Base-by-base conservation (phyloP, 2,797 vertebrate genomes). In the Limnodromus scolopaceus region DNA sequence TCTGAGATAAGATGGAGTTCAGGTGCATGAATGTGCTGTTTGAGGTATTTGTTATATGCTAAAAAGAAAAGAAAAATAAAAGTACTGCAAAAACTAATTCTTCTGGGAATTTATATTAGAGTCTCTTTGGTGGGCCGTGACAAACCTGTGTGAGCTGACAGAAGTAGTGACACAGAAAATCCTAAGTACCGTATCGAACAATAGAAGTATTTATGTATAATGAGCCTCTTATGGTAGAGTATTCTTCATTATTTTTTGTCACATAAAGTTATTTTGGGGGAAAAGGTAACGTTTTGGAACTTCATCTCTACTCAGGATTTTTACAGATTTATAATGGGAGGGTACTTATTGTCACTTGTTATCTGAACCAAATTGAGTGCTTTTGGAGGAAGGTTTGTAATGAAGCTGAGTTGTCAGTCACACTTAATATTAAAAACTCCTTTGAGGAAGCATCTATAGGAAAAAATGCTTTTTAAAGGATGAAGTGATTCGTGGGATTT, bases 131-230 rank as follows among this genome's bases (percentile, higher is more conserved):
- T 0, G 0, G 51, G 8, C 19, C 18, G 41, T 82, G 64, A 30
- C 19, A 80, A 70, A 41, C 10, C 12, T 27, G 17, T 24, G 16
- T 49, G 45, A 71, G 32, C 12, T 57, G 87, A 60, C 16, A 51
- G 46, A 39, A 81, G 38, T 24, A 69, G 9, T 24, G 45, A 25
- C 3, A 7, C 2, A 23, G 34, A 19, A 89, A 94, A 68, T 77
- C 22, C n/a, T 22, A 46, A 84, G 36, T 72, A 36, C 4, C 1
- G 0, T 23, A 24, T 49, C 0, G 0, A 43, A 49, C 3, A n/a
- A 45, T 4, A 43, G 9, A 84, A 19, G 7, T 61, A 34, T 22
- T 65, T 18, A 16, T 8, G 6, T 41, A 25, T 57, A 72, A 49
- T 32, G 13, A 79, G 5, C 16, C 24, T 72, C 12, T 69, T 1